phyloP scores from a whole-genome alignment of 2,888 invertebrate species.

The Agrenia bidenticulata region DNA sequence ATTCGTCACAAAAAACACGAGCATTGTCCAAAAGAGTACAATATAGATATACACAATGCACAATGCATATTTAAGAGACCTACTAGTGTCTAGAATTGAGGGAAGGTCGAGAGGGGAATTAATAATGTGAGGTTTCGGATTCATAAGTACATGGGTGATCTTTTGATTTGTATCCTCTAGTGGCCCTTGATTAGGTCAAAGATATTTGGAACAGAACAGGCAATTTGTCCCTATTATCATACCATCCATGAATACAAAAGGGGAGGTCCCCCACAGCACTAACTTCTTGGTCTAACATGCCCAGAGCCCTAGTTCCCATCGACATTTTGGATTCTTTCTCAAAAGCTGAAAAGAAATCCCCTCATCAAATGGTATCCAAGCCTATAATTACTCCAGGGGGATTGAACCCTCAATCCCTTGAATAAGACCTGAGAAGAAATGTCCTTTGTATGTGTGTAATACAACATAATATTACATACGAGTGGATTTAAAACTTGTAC shows the following conservation, averaged over 20 bases:
- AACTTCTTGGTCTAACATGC: background rate
- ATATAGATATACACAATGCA: no score
- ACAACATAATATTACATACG: no score
- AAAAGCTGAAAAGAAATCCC: background rate
- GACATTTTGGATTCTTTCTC: background rate
- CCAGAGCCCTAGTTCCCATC: background rate
- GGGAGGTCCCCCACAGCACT: background rate
- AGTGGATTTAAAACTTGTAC: no score
- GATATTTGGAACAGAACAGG: conserved; percentile 8
- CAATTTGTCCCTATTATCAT: conserved; percentile 1
- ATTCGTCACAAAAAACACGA: no score
- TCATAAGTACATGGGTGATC: conserved; percentile 34
- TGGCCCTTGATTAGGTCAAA: conserved; percentile 34
- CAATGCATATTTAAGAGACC: no score
- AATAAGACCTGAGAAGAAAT: no score
- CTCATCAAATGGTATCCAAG: background rate
- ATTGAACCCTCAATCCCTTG: no score
- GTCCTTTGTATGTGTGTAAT: no score
- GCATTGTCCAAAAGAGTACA: no score
- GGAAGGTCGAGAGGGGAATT: background rate
- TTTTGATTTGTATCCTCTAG: conserved; percentile 32
- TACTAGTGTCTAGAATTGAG: no score
- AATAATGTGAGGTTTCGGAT: conserved; percentile 5
- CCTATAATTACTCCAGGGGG: no score
- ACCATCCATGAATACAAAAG: background rate